Evolutionary conservation across 2,113 vertebrate genomes (phyloP), one percentile per base, ranked within the genome.

Genomic region (Osmerus eperlanus): DNA sequence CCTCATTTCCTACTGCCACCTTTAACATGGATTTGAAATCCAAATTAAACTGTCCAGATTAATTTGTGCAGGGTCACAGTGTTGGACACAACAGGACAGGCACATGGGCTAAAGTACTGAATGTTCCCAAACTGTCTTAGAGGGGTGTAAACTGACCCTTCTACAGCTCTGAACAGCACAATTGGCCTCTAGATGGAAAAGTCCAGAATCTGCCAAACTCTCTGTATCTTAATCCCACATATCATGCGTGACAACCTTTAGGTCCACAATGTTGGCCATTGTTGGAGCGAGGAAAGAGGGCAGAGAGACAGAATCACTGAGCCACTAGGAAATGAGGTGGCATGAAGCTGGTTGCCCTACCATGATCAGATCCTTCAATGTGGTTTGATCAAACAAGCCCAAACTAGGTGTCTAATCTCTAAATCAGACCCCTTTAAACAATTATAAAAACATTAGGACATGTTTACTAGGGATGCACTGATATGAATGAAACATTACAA

Each of bases 191-290:
- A 67, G 15, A 78, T 67, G 74, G 66, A 84, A 75, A 9, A 25
- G 71, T 68, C 56, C 23, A 79, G 77, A 88, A 61, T 19, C 15
- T 18, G 55, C 55, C 55, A 56, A 56, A 18, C 70, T 41, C 55
- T 53, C 67, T 66, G 68, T 54, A 65, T 85, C 74, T 83, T 84
- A 87, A 86, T 79, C 82, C 85, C 65, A 78, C 76, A 83, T 78
- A 84, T 81, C 74, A 80, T 47, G 71, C 73, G 56, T 60, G 61
- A 78, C 72, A 77, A 87, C 28, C 78, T 84, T 82, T 70, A 13
- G 67, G 69, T 73, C 71, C 68, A 91, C 86, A 91, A 88, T 78
- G 84, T 79, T 54, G 65, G 58, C 55, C 81, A 81, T 83, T 91
- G 90, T 88, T 86, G 21, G 47, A 64, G 32, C 52, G 62, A 58